A percentile compares a stretch with the other conserved stretches of the same genome.
Evolutionary conservation across 1,140 invertebrate genomes (phyloP).

Genomic region (Paralvinella palmiformis): DNA sequence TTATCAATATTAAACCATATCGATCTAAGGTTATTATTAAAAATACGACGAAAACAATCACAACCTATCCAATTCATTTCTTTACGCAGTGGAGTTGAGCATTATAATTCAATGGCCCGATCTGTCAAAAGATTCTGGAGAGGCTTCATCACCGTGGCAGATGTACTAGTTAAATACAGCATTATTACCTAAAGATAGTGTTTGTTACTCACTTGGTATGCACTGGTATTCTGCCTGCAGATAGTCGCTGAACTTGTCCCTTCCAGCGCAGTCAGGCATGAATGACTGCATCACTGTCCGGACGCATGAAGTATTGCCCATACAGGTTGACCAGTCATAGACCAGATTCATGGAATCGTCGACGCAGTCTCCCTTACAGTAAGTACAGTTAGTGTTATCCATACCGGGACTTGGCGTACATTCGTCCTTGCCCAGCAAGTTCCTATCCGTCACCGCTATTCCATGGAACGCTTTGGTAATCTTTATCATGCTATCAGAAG

Average conservation of each 20-base stretch:
- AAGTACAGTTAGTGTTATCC: constrained; percentile 12
- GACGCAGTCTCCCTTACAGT: constrained; percentile 15
- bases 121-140: too few species aligned
- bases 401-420: constrained; percentile 3
- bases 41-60: too few species aligned
- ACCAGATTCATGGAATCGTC: constrained; percentile 18
- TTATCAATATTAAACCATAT: too few species aligned
- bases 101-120: too few species aligned
- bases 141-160: too few species aligned
- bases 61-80: too few species aligned
- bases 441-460: constrained; percentile 3
- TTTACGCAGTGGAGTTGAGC: too few species aligned
- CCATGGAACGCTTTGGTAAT: constrained; percentile 14
- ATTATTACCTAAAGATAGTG: too few species aligned
- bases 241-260: constrained; percentile 18
- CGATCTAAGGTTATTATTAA: too few species aligned
- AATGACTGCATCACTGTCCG: constrained; percentile 19
- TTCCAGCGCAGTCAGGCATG: constrained; percentile 14
- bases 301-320: constrained; percentile 13
- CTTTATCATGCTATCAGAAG: not conserved
- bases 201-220: constrained; percentile 12
- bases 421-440: not conserved
- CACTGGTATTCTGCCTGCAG: constrained; percentile 19
- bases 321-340: constrained; percentile 17
- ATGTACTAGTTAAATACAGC: not conserved